These are phyloP conservation scores for Montipora foliosa DNA, from an alignment of 64 coral and sea anemone genomes.

Conservation along the genomic window DNA sequence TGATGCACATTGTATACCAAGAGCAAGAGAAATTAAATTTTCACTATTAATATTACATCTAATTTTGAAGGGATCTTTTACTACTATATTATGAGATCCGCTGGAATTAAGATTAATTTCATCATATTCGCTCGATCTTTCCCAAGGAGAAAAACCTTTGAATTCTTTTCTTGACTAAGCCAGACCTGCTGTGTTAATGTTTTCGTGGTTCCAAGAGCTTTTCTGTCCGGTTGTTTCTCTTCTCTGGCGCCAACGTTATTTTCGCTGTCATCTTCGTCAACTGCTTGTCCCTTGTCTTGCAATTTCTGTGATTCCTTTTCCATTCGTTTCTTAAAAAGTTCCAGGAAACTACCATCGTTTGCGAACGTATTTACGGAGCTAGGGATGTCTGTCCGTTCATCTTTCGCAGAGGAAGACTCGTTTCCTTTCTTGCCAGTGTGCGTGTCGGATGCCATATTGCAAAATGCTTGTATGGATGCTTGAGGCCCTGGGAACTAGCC, in stretches of 20 bases:
- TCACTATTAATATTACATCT: no score
- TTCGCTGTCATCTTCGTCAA: not conserved
- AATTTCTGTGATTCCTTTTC: slow-evolving; percentile 5
- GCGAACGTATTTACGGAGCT: slow-evolving; percentile 23
- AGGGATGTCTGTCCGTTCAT: not conserved
- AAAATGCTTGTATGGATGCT: no score
- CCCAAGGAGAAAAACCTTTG: not conserved
- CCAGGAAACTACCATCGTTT: slow-evolving; percentile 36
- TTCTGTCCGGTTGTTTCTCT: not conserved
- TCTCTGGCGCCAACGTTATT: not conserved
- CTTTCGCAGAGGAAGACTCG: not conserved
- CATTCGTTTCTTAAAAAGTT: slow-evolving; percentile 52
- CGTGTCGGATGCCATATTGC: slow-evolving; percentile 1
- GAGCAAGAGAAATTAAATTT: no score
- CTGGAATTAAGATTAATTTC: not conserved
- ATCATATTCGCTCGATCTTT: not conserved
- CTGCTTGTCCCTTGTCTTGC: not conserved
- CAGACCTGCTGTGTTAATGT: slow-evolving; percentile 47
- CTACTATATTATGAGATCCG: no score
- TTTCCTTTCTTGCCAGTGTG: not conserved
- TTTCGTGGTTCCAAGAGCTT: slow-evolving; percentile 11
- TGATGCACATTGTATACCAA: no score
- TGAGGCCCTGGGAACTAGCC: no score
- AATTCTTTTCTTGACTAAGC: slow-evolving; percentile 37
- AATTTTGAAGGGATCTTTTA: no score